Evolutionary conservation across 2,797 vertebrate species (phyloP), one percentile per base, ranked within the genome.

Genomic region (Tinamus major): DNA sequence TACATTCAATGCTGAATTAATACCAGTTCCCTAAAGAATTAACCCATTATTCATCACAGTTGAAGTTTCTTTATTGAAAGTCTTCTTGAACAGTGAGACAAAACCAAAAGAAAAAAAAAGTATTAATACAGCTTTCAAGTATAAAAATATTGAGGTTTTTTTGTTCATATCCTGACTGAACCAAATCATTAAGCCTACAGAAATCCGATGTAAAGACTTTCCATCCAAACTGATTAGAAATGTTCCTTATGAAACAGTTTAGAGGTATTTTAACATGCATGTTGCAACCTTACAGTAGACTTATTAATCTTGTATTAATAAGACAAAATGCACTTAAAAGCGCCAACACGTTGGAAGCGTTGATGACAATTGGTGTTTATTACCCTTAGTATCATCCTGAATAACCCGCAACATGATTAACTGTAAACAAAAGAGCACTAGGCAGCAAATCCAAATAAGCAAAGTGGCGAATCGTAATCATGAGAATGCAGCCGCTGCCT

Each of bases 11-110:
- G 87, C 61, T 74, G 69, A 90, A 85, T 89, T 92, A 74, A 84
- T 12, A 86, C 55, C 49, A 84, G 29, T 27, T 95, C 94, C 80
- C 96, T 76, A 51, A 91, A 96, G 76, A 92, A 89, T 71, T 95
- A 92, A 81, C 90, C 79, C 27, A 8, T 77, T 92, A 91, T 95
- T 96, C 92, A 92, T 85, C 56, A 87, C 75, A 69, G 55, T 53
- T 92, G 79, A 95, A 96, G 93, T 85, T 93, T 61, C 79, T 77
- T 79, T 63, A 27, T 33, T 3, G 3, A n/a, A 74, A 81, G 59
- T 64, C 46, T 86, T 0, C 86, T 91, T 89, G 79, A 92, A 82
- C 61, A 88, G 21, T 26, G 75, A 93, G 61, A 65, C 53, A 77
- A 70, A 91, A 90, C 55, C 2, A 18, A 70, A 79, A 49, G 10